phyloP scores from a whole-genome alignment of 92 coral and sea anemone species.

The Anthopleura xanthogrammica region DNA sequence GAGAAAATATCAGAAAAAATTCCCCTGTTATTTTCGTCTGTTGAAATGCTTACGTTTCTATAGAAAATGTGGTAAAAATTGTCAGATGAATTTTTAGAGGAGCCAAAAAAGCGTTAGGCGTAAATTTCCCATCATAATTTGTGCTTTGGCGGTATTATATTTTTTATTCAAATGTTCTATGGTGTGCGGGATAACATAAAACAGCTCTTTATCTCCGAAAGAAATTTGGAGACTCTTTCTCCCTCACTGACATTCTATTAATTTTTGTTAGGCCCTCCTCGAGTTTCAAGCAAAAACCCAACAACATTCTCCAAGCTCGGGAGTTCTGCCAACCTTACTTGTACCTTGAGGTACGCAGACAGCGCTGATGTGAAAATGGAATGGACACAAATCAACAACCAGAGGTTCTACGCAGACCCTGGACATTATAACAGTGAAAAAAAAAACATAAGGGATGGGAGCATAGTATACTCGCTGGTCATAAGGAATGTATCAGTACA shows the following conservation, averaged over 20 bases:
- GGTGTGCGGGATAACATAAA: no score
- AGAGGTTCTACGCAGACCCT: neutral
- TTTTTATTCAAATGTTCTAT: no score
- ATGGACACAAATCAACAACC: constrained; percentile 13
- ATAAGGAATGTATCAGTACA: constrained; percentile 9
- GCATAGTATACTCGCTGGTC: constrained; percentile 11
- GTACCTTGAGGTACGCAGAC: constrained; percentile 23
- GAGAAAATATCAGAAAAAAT: no score
- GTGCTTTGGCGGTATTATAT: no score
- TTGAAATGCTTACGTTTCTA: no score
- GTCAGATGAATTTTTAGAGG: no score
- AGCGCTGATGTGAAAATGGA: neutral
- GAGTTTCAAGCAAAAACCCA: neutral
- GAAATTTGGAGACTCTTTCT: neutral
- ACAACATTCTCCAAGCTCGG: constrained; percentile 4
- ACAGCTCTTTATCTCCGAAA: no score
- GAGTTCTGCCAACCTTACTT: constrained; percentile 6
- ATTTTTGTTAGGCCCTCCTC: constrained; percentile 20
- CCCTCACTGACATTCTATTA: neutral
- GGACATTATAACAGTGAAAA: neutral
- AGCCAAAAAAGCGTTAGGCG: no score
- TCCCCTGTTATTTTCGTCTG: no score
- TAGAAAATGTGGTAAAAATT: no score
- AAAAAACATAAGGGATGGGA: neutral
- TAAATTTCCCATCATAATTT: no score